Base-by-base conservation (phyloP, 1,140 invertebrate genomes). In the Magallana ariakensis region DNA sequence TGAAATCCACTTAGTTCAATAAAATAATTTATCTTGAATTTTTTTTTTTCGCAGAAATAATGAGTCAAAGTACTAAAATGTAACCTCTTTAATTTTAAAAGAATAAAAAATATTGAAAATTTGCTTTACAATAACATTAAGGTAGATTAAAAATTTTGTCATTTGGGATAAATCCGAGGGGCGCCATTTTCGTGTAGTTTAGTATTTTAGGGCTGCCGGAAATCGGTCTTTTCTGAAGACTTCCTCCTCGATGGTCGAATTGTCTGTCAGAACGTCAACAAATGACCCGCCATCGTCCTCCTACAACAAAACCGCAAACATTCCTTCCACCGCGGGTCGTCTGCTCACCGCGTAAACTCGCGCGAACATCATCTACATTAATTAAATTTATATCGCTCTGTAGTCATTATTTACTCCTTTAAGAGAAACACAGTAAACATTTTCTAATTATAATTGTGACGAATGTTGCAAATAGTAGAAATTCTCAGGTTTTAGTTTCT, bases 251-350 rank as follows among this genome's bases (percentile, higher is more conserved):
- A 33, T 4, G 22, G 66, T 26, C 66, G 66, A 3, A 75, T 75
- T 26, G 66, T 26, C 66, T 19, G 22, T 26, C 66, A 75, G 33
- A 75, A 26, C 66, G 66, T 75, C 66, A 75, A 75, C 66, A 75
- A 75, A 8, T 33, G 66, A 22, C 66, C 66, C 66, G 66, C 22
- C 66, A 75, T 26, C 66, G 62, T 75, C 66, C 66, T 75, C 66
- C 66, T 26, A 33, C 66, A 26, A 75, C 66, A 75, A 75, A 75
- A 75, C 66, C 66, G 22, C 66, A 75, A 75, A 75, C 66, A 75
- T 75, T 75, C 66, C 22, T 75, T 13, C 19, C 22, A 75, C 66
- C 7, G 66, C 26, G 13, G 33, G 22, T 26, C 66, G 66, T 26
- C 22, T 75, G 66, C 22, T 75, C 26, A 26, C 33, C 66, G 33